Evolutionary conservation across 2,888 invertebrate genomes (phyloP).

Genomic region (Beris morrisii): DNA sequence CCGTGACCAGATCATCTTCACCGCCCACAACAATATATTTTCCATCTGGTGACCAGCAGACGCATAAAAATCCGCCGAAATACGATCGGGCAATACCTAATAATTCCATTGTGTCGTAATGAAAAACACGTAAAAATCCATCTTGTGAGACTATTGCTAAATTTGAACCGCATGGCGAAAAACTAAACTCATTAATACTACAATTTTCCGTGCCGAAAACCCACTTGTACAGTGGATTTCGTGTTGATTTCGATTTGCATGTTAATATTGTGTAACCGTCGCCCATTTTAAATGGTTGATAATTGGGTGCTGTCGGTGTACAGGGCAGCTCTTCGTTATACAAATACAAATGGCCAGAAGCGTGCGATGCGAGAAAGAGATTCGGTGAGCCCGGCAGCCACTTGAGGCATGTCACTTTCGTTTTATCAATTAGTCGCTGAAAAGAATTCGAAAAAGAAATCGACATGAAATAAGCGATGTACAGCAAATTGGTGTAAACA

Average conservation of each 20-base stretch:
- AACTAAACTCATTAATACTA: constrained; percentile 94
- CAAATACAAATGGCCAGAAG: constrained; percentile 94
- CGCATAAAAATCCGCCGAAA: constrained; percentile 96
- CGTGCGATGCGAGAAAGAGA: constrained; percentile 91
- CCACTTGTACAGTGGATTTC: constrained; percentile 95
- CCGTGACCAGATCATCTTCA: constrained; percentile 97
- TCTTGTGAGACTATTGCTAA: constrained; percentile 93
- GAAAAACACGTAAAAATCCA: constrained; percentile 93
- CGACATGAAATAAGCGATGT: background rate
- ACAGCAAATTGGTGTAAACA: too few relatives aligned
- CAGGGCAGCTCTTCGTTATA: constrained; percentile 96
- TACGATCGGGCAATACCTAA: constrained; percentile 93
- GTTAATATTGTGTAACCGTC: constrained; percentile 93
- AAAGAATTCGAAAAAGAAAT: constrained; percentile 32
- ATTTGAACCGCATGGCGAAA: constrained; percentile 91
- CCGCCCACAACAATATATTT: constrained; percentile 95
- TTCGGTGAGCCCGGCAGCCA: constrained; percentile 97
- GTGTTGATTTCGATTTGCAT: constrained; percentile 92
- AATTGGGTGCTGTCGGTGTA: constrained; percentile 87
- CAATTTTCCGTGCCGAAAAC: constrained; percentile 78
- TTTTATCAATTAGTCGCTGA: constrained; percentile 57
- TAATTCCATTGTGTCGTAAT: constrained; percentile 96
- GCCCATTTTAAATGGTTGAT: constrained; percentile 93
- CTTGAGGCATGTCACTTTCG: constrained; percentile 85
- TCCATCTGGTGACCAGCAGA: constrained; percentile 97